Evolutionary conservation across 2,888 invertebrate species (phyloP), one percentile per base, ranked within the genome.

Genomic region (Drosophila trichaetosa): DNA sequence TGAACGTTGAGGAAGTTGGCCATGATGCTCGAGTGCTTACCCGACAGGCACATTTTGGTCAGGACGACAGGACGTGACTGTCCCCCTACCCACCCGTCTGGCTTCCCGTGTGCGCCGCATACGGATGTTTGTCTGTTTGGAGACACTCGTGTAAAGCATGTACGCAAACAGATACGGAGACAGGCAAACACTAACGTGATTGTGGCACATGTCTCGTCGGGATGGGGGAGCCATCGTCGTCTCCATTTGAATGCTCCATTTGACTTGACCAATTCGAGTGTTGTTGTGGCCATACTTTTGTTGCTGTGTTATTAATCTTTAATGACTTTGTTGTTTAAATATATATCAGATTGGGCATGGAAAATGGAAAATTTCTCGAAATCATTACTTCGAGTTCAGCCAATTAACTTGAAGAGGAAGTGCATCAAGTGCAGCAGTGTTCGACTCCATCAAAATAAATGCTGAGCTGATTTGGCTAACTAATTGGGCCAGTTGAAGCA

Each of bases 1-100:
- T 85, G 90, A 90, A 85, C 85, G 90, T 64, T 52, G 86, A 79
- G 86, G 71, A 82, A 87, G 88, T 77, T 73, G 71, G 51, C 81
- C 81, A 71, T 69, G 88, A 71, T 67, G 88, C 71, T 66, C 76
- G 65, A 81, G 71, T 73, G 68, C 67, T 56, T 56, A 40, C 62
- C 71, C 52, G 62, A 54, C 82, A 63, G 64, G 65, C 67, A 69
- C 66, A 51, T 54, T 68, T 42, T 36, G 34, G 48, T 56, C 62
- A 42, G 34, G 54, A 34, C 46, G 54, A 34, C 54, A 46, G 49
- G 33, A 75, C 75, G 75, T 75, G 75, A 75, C 75, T 58, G 60
- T 61, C 65, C 63, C 57, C 57, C 21, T 31, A 8, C 40, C 33
- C 27, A 13, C 29, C 24, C 21, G 42, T n/a, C 46, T 31, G 31